Base-by-base conservation (phyloP, 2,113 vertebrate genomes). In the Apistogramma diplotaenia region DNA sequence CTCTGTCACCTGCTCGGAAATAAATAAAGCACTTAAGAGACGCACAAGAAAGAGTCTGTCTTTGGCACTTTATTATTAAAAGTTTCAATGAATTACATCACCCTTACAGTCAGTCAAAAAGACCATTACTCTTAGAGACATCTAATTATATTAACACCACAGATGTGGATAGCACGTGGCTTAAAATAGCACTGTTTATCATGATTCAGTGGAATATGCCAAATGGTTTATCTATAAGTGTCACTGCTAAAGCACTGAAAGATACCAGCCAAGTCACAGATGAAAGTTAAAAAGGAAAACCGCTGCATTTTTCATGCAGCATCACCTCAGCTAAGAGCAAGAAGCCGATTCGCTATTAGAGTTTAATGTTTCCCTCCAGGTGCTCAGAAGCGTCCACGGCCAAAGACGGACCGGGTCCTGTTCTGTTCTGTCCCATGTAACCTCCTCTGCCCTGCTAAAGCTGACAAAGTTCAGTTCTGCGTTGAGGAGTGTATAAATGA, bases 71-170 rank as follows among this genome's bases (percentile, higher is more conserved):
- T 89, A 87, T 91, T 74, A 85, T 62, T 74, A 83, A 82, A 91
- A 87, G 80, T 91, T 89, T 78, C 82, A 80, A 65, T 35, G 70
- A 67, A 84, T 92, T 89, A 93, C 92, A 88, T 93, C 94, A 94
- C 81, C 83, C 70, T 59, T 10, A 73, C 65, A 51, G 72, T 40
- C 35, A 40, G 0, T 65, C 8, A 12, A 9, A 78, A 74, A 31
- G 5, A 4, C 49, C 85, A 92, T 89, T 91, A 90, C 82, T 91
- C 87, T 85, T 11, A 65, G 23, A 89, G 90, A 90, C 90, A 94
- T 86, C 91, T 90, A 93, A 94, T 95, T 93, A 93, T 89, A 86
- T 93, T 93, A 94, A 89, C 83, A 86, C 78, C 81, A 80, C 79
- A 88, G 73, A 88, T 89, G 74, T 19, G 76, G 84, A 87, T 35